Base-by-base conservation (phyloP, 2,888 invertebrate species). In the Saturnia pavonia region DNA sequence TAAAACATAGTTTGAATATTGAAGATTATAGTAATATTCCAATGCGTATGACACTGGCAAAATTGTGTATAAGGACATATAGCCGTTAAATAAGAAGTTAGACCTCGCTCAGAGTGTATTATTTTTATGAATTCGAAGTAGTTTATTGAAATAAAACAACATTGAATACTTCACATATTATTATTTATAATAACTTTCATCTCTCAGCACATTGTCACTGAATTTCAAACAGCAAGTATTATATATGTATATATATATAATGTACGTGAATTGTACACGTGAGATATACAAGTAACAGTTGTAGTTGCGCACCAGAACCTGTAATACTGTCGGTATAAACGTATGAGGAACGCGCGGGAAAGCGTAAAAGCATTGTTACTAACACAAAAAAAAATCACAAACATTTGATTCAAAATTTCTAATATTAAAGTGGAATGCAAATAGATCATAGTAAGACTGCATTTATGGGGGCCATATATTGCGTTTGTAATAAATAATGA, bases 361-460 rank as follows among this genome's bases (percentile, higher is more conserved):
- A 78, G 76, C 78, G 77, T 80, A 79, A 77, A 82, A 82, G 81
- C 79, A 78, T 78, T 74, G 75, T 71, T 71, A 71, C 67, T 77
- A 77, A 74, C 25, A 25, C 25, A 25, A 60, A 60, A 60, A 22
- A 14, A 27, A 60, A 16, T 14, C 57, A 76, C 76, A 72, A 75
- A 74, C 78, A 73, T 77, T 78, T 76, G 74, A 74, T 71, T 74
- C 57, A 57, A 60, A 25, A 27, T 75, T 77, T 85, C 85, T 89
- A 88, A 88, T 83, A 83, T 80, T 82, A 88, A 86, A 83, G 87
- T 92, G 92, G 93, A 93, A 93, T 93, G 92, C 92, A 91, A 89
- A 85, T 84, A 81, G 82, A 82, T 82, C 79, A 83, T 78, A 78
- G 78, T 74, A 76, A 80, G 77, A 80, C 83, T 80, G 83, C 69